A percentile compares a stretch with the other conserved stretches of the same genome.
Evolutionary conservation across 2,113 vertebrate genomes (phyloP).

Genomic region (Psettodes erumei): DNA sequence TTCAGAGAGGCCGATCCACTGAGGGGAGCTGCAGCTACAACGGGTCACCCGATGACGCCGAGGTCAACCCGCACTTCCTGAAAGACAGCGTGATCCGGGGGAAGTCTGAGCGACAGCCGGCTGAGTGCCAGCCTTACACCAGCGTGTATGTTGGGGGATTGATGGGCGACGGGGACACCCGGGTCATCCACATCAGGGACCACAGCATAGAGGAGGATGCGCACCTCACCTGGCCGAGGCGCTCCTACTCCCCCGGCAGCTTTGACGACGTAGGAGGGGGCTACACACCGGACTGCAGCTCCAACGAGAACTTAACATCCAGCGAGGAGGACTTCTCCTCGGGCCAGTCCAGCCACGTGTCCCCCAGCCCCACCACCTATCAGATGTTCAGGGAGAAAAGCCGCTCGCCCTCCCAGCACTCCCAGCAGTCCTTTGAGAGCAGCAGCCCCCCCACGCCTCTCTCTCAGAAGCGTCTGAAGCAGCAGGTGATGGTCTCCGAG

Average conservation of each 20-base stretch:
- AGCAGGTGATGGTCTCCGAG: slow-evolving; percentile 87
- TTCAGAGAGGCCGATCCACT: slow-evolving; percentile 83
- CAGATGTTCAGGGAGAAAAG: slow-evolving; percentile 90
- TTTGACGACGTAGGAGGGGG: slow-evolving; percentile 93
- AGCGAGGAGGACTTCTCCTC: slow-evolving; percentile 99
- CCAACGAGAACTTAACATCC: slow-evolving; percentile 98
- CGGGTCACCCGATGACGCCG: slow-evolving; percentile 89
- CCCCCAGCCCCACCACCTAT: slow-evolving; percentile 92
- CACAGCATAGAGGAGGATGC: slow-evolving; percentile 85
- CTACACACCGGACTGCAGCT: slow-evolving; percentile 98
- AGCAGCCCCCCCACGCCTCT: slow-evolving; percentile 95
- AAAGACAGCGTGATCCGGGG: slow-evolving; percentile 70
- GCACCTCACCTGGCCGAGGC: slow-evolving; percentile 93
- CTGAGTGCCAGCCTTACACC: slow-evolving; percentile 91
- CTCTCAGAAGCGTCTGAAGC: slow-evolving; percentile 89
- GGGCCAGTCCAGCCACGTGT: slow-evolving; percentile 93
- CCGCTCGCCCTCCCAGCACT: slow-evolving; percentile 94
- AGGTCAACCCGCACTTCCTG: slow-evolving; percentile 87
- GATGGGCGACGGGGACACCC: slow-evolving; percentile 81
- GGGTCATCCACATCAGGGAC: slow-evolving; percentile 82
- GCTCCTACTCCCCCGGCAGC: slow-evolving; percentile 92
- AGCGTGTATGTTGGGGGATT: slow-evolving; percentile 88
- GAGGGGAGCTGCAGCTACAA: slow-evolving; percentile 87
- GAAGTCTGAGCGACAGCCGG: slow-evolving; percentile 80
- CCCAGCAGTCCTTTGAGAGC: slow-evolving; percentile 95